Evolutionary conservation across 2,888 invertebrate species (phyloP).

Genomic region (Athrips mouffetella): DNA sequence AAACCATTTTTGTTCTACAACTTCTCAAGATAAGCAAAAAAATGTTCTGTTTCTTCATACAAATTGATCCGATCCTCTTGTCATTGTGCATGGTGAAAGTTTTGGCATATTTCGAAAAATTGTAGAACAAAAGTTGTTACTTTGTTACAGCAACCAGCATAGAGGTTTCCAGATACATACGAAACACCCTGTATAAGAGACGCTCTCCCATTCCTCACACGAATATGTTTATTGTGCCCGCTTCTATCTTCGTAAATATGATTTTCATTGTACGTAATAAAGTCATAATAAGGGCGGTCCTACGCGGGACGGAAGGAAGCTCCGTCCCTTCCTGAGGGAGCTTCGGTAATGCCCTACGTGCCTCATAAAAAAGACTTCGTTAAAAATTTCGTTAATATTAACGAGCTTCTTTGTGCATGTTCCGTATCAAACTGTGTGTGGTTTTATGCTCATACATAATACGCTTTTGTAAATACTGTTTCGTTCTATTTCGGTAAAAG

Average conservation of each 20-base stretch:
- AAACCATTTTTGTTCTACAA: too few species aligned
- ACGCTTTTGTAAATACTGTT: not conserved
- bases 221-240: constrained; percentile 65
- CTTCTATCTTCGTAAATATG: constrained; percentile 60
- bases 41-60: too few species aligned
- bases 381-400: constrained; percentile 24
- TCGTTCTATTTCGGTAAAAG: not conserved
- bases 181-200: too few species aligned
- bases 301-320: constrained; percentile 58
- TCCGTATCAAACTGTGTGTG: constrained; percentile 8
- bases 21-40: too few species aligned
- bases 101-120: too few species aligned
- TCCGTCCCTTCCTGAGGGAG: constrained; percentile 56
- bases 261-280: constrained; percentile 69
- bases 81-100: too few species aligned
- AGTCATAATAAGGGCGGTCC: constrained; percentile 56
- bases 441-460: not conserved
- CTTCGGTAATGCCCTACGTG: constrained; percentile 33
- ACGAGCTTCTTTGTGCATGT: constrained; percentile 13
- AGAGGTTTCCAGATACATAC: too few species aligned
- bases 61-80: too few species aligned
- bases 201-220: constrained; percentile 47
- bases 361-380: constrained; percentile 24
- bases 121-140: not conserved
- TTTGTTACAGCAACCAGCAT: too few species aligned